phyloP scores from a whole-genome alignment of 2,888 invertebrate species.

The Mechanitis mazaeus region DNA sequence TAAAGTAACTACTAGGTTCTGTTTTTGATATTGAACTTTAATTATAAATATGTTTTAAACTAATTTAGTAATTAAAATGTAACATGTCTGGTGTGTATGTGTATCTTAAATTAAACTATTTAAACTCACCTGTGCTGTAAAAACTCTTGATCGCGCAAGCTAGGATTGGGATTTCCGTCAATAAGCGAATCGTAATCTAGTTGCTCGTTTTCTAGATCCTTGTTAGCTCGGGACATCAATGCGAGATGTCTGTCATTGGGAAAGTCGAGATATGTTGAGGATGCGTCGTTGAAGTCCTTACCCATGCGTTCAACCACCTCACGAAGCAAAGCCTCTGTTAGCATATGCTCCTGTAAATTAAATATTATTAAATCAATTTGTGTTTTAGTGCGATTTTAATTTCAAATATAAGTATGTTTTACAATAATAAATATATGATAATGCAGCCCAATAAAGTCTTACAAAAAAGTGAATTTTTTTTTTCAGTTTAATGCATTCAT shows the following conservation, averaged over 20 bases:
- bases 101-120: neutral
- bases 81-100: too few species aligned
- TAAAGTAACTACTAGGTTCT: too few species aligned
- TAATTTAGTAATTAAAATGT: too few species aligned
- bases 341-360: slow-evolving; percentile 73
- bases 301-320: slow-evolving; percentile 88
- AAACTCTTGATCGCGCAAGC: slow-evolving; percentile 91
- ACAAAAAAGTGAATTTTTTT: too few species aligned
- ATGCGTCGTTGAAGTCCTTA: slow-evolving; percentile 81
- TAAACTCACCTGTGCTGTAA: slow-evolving; percentile 82
- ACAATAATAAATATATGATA: too few species aligned
- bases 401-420: too few species aligned
- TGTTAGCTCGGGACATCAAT: slow-evolving; percentile 74
- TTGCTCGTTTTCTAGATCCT: slow-evolving; percentile 77
- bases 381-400: too few species aligned
- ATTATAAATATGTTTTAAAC: too few species aligned
- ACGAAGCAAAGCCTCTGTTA: slow-evolving; percentile 83
- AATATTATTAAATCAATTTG: neutral
- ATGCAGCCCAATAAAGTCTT: too few species aligned
- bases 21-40: too few species aligned
- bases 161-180: slow-evolving; percentile 83
- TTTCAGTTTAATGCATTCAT: too few species aligned
- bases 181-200: slow-evolving; percentile 85
- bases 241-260: slow-evolving; percentile 68
- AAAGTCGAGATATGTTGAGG: slow-evolving; percentile 80